Conservation (phyloP, 2,797 vertebrate species). For the Nyctibius grandis region DNA sequence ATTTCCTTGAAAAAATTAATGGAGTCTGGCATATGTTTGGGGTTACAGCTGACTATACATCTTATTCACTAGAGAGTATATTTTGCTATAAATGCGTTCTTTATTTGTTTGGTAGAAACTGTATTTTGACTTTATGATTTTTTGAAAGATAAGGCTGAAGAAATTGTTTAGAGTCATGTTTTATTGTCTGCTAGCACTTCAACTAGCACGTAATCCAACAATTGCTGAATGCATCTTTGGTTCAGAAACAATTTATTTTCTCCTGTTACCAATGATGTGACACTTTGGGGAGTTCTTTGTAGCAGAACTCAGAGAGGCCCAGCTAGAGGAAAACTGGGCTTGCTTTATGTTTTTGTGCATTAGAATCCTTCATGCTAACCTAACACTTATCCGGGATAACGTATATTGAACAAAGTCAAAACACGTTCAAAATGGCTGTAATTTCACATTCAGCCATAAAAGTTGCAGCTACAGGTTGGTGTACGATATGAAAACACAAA, state of each 20-base stretch:
- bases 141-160: not conserved
- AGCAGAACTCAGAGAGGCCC: not conserved
- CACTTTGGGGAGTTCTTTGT: not conserved
- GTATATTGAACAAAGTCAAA: not conserved
- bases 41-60: not conserved
- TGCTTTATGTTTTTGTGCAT: not conserved
- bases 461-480: not conserved
- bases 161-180: not conserved
- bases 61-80: conserved; percentile 1
- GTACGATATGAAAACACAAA: not conserved
- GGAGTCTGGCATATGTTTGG: not conserved
- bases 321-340: not conserved
- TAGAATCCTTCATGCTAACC: not conserved
- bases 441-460: not conserved
- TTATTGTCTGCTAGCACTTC: not conserved
- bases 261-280: not conserved
- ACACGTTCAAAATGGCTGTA: not conserved
- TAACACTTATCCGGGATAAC: not conserved
- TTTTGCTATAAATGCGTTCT: not conserved
- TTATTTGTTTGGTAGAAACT: not conserved
- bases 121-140: conserved; percentile 10
- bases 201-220: not conserved
- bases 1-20: not conserved
- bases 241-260: not conserved
- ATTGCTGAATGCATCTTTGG: not conserved